Percentiles rank a stretch among this genome's conserved stretches.
Conservation (phyloP, 2,113 vertebrate genomes). For the Takifugu flavidus region DNA sequence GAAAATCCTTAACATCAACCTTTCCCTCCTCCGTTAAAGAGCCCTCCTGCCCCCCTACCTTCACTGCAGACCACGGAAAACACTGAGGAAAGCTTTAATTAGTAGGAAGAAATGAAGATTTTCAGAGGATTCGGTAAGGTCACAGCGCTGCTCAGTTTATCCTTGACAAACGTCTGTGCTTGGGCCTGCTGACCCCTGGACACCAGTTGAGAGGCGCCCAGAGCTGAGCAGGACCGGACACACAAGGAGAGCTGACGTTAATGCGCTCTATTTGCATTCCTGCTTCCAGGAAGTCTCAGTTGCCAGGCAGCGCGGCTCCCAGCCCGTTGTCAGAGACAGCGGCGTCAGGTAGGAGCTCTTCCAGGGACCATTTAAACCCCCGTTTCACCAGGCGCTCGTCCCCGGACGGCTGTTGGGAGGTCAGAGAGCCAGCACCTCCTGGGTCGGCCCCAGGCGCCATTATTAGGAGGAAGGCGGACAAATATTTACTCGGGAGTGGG, state of each 20-base stretch:
- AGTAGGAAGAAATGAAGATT: neutral
- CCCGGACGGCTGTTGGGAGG: slow-evolving; percentile 25
- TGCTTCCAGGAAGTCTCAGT: slow-evolving; percentile 42
- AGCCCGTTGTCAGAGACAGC: slow-evolving; percentile 35
- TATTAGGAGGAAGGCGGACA: slow-evolving; percentile 37
- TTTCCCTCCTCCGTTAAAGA: too few relatives aligned
- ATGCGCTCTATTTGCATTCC: slow-evolving; percentile 51
- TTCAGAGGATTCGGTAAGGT: neutral
- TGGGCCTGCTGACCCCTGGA: slow-evolving; percentile 35
- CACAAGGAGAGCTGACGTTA: slow-evolving; percentile 45
- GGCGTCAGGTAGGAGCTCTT: slow-evolving; percentile 32
- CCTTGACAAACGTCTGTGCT: slow-evolving; percentile 33
- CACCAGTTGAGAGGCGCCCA: slow-evolving; percentile 42
- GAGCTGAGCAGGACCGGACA: slow-evolving; percentile 29
- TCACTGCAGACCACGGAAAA: neutral
- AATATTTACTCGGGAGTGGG: slow-evolving; percentile 52
- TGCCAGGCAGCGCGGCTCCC: slow-evolving; percentile 37
- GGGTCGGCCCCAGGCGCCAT: slow-evolving; percentile 24
- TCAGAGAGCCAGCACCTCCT: slow-evolving; percentile 50
- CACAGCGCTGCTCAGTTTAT: neutral
- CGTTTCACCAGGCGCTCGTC: slow-evolving; percentile 20
- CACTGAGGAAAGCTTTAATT: neutral
- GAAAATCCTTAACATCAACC: too few relatives aligned
- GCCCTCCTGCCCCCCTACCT: too few relatives aligned
- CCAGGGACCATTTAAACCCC: slow-evolving; percentile 53